Base-by-base conservation (phyloP, 2,113 vertebrate genomes). In the Phocoena phocoena region DNA sequence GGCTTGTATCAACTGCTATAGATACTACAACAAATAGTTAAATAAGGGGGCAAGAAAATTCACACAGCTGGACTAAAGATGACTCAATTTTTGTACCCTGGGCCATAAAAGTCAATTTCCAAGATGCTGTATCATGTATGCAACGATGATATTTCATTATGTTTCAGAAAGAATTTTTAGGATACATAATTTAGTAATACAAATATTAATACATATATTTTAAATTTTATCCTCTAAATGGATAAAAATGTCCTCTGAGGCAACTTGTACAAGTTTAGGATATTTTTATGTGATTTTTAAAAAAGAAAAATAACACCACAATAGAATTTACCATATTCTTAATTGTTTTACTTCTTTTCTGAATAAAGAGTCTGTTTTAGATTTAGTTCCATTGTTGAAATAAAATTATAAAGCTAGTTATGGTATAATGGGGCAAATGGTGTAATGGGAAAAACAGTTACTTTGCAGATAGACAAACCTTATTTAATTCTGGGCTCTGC, bases 191-290 rank as follows among this genome's bases (percentile, higher is more conserved):
- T 87, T 77, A 77, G 17, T 50, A 77, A 77, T 33, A 50, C 28
- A 95, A 96, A 93, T 96, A 95, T 88, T 96, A 93, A 95, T 77
- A 44, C 41, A 53, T 74, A 55, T 63, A 97, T 79, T 96, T 94
- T 90, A n/a, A 94, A 90, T 95, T 96, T 95, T 93, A 90, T 93
- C 13, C 26, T 84, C 81, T 71, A 96, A 93, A 92, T 80, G 41
- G n/a, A 74, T 96, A 71, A 95, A 95, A 94, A 76, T 94, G 5
- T 92, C 68, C 70, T 80, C 41, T 80, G 50, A 90, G 41, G 60
- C 50, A 97, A 94, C 71, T 60, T 15, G 25, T 44, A 90, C 41
- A 94, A 44, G 31, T 65, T 92, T 76, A 68, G 41, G 12, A 41
- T 41, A 79, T 85, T 90, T 94, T 68, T 60, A 74, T 95, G 31